Evolutionary conservation across 64 coral and sea anemone genomes (phyloP), one percentile per base, ranked within the genome.

Genomic region (Montipora cactus): DNA sequence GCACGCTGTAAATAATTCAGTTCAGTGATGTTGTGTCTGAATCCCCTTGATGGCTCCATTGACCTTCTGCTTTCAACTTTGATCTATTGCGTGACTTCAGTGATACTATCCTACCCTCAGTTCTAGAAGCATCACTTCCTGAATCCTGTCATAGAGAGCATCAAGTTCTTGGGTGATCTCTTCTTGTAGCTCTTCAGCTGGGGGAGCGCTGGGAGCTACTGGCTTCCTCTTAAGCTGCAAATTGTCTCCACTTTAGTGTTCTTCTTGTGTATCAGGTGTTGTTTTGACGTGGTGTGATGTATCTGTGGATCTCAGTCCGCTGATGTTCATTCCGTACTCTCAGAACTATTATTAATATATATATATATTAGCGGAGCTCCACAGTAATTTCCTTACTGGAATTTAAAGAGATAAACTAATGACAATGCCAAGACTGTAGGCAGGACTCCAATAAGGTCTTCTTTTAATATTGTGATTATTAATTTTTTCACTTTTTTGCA

Each of bases 141-240:
- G 8, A 87, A 71, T 71, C 67, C 84, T 87, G 45, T 87, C 67
- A 47, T 8, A 72, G 21, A 69, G 84, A 69, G 25, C 47, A 75
- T 88, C 49, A 5, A 88, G 87, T 76, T 88, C 87, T 88, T 46
- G 72, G 76, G 5, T 89, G 23, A 49, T 20, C 58, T 77, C 75
- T 75, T 44, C 25, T 75, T 75, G 25, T 75, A 44, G 72, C 72
- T 66, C 62, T 55, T 44, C 5, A 83, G 44, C 62, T 11, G 62
- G 19, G 10, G 62, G 18, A 66, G 4, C 16, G 25, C 19, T 46
- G 20, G 72, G 21, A 9, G 22, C 72, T 37, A 37, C 28, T 37
- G 28, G 28, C 1, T 11, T 57, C 53, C 53, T 57, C 53, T 57
- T 57, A 7, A 57, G 53, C 72, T 75, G 18, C 4, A 10, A 18